These are phyloP conservation scores for Wiebesia pumilae DNA, from an alignment of 1,140 invertebrate genomes.

Conservation along the genomic window DNA sequence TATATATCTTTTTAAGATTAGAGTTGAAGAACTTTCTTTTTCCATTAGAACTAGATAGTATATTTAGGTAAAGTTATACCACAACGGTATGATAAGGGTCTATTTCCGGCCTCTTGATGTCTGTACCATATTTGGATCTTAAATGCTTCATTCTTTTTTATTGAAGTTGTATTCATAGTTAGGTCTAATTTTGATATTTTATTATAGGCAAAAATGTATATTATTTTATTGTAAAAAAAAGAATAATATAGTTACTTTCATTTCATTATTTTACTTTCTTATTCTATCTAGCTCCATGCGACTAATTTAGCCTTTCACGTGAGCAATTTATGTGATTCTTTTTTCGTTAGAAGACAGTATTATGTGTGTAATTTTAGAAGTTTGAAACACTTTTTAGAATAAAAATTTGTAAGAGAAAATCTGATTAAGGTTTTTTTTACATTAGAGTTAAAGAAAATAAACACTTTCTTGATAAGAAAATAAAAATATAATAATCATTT, in stretches of 20 bases:
- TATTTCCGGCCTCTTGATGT: conserved; percentile 36
- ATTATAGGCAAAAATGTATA: background rate
- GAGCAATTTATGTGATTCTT: conserved; percentile 17
- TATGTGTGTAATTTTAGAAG: conserved; percentile 19
- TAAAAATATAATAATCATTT: too few relatives aligned
- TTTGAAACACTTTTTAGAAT: background rate
- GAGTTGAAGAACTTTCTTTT: background rate
- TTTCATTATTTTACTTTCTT: background rate
- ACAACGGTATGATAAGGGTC: conserved; percentile 28
- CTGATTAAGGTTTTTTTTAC: background rate
- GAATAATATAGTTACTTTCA: background rate
- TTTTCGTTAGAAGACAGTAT: background rate
- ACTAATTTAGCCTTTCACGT: background rate
- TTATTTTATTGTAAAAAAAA: background rate
- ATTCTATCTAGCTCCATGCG: background rate
- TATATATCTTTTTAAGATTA: too few relatives aligned
- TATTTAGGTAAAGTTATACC: conserved; percentile 35
- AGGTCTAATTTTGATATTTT: background rate
- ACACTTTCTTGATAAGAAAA: too few relatives aligned
- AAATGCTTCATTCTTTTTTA: conserved; percentile 29
- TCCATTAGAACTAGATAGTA: background rate
- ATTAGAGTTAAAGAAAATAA: background rate
- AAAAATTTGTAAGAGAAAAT: background rate
- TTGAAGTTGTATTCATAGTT: background rate
- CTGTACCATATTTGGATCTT: conserved; percentile 28